A percentile compares a stretch with the other conserved stretches of the same genome.
Evolutionary conservation across 2,113 vertebrate genomes (phyloP).

Genomic region (Athene noctua): DNA sequence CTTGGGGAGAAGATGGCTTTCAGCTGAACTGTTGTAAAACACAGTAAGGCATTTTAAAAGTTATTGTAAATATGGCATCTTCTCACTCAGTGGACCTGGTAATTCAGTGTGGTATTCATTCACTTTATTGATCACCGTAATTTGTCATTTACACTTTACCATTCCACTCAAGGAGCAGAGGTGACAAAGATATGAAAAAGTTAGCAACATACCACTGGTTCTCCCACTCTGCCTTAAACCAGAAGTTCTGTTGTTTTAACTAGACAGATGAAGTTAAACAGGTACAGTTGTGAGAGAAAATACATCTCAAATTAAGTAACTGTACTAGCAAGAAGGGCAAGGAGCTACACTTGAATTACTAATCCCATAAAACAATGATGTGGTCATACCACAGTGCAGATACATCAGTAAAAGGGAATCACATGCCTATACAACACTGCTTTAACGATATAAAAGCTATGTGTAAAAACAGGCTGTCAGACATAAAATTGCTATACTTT

Average conservation of each 20-base stretch:
- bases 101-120: not conserved
- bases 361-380: not conserved
- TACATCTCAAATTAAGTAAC: not conserved
- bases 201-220: not conserved
- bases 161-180: not conserved
- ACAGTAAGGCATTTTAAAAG: not conserved
- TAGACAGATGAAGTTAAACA: not conserved
- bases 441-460: not conserved
- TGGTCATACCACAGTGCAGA: not conserved
- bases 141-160: not conserved
- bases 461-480: not conserved
- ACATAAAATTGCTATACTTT: not conserved
- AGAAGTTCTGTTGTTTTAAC: not conserved
- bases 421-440: not conserved
- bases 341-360: not conserved
- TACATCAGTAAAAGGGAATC: not conserved
- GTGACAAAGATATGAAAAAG: not conserved
- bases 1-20: not conserved
- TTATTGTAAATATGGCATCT: accelerated
- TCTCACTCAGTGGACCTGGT: not conserved
- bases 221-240: not conserved
- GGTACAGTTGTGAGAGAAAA: not conserved
- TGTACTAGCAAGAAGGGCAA: not conserved
- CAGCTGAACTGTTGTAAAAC: not conserved
- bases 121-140: not conserved